phyloP scores from a whole-genome alignment of 2,888 invertebrate species.

The Subacronicta megacephala region DNA sequence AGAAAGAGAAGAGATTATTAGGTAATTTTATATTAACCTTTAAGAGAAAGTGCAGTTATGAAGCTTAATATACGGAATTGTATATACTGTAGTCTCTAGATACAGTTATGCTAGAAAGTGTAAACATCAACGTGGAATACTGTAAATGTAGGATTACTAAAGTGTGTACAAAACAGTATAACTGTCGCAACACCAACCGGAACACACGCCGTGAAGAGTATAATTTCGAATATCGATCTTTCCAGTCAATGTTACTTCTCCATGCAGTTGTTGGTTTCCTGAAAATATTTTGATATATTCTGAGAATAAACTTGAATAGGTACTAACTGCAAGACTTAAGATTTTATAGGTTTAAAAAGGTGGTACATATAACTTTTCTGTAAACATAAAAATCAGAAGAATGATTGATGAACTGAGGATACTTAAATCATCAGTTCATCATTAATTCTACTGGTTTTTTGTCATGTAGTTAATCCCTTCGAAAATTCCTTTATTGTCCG shows the following conservation, averaged over 20 bases:
- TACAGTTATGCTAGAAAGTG: constrained; percentile 39
- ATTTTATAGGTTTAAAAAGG: constrained; percentile 6
- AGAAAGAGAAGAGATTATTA: not conserved
- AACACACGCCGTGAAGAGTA: constrained; percentile 71
- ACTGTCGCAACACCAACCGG: constrained; percentile 64
- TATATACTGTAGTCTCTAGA: not conserved
- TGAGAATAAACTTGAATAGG: constrained; percentile 8
- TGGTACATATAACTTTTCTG: not conserved
- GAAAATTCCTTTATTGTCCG: constrained; percentile 14
- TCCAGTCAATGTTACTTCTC: constrained; percentile 77
- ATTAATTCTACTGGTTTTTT: no score
- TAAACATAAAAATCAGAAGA: constrained; percentile 25
- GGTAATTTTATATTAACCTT: not conserved
- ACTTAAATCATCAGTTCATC: no score
- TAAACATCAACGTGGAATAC: constrained; percentile 8
- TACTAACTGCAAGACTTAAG: no score
- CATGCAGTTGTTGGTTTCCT: constrained; percentile 71
- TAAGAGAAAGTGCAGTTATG: constrained; percentile 6
- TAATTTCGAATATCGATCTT: constrained; percentile 77
- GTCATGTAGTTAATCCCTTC: constrained; percentile 28
- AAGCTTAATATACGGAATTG: constrained; percentile 9
- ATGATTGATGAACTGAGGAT: constrained; percentile 19
- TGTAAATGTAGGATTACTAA: constrained; percentile 25
- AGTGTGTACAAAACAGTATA: constrained; percentile 33
- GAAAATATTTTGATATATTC: constrained; percentile 47